A percentile compares a stretch with the other conserved stretches of the same genome.
Conservation (phyloP, 2,888 invertebrate genomes). For the Glaucopsyche alexis region DNA sequence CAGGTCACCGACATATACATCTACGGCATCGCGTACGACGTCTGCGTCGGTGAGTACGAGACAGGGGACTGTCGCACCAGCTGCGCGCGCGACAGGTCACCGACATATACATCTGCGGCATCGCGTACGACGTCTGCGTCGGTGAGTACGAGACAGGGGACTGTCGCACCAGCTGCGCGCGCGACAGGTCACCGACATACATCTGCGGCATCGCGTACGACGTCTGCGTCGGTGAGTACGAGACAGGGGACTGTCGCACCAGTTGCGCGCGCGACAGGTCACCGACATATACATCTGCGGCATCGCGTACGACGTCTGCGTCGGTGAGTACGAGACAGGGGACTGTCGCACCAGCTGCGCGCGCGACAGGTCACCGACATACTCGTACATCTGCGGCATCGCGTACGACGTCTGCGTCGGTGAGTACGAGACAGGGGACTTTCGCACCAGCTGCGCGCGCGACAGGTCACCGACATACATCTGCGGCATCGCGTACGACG, state of each 20-base stretch:
- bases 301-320: slow-evolving; percentile 96
- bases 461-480: slow-evolving; percentile 93
- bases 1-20: slow-evolving; percentile 95
- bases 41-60: slow-evolving; percentile 88
- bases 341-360: slow-evolving; percentile 89
- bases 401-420: slow-evolving; percentile 98
- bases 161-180: slow-evolving; percentile 89
- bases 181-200: slow-evolving; percentile 91
- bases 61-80: slow-evolving; percentile 86
- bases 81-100: slow-evolving; percentile 89
- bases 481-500: slow-evolving; percentile 96
- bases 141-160: slow-evolving; percentile 76
- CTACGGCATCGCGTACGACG: slow-evolving; percentile 96
- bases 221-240: slow-evolving; percentile 90
- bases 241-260: slow-evolving; percentile 83
- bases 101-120: slow-evolving; percentile 95
- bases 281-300: slow-evolving; percentile 97
- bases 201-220: slow-evolving; percentile 97
- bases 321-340: slow-evolving; percentile 80
- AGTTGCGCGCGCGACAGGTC: slow-evolving; percentile 88
- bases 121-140: slow-evolving; percentile 97
- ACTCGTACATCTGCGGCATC: slow-evolving; percentile 95
- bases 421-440: slow-evolving; percentile 58
- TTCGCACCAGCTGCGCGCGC: slow-evolving; percentile 88
- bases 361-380: slow-evolving; percentile 92